phyloP scores from a whole-genome alignment of 2,888 invertebrate genomes.

The Phyto melanocephala region DNA sequence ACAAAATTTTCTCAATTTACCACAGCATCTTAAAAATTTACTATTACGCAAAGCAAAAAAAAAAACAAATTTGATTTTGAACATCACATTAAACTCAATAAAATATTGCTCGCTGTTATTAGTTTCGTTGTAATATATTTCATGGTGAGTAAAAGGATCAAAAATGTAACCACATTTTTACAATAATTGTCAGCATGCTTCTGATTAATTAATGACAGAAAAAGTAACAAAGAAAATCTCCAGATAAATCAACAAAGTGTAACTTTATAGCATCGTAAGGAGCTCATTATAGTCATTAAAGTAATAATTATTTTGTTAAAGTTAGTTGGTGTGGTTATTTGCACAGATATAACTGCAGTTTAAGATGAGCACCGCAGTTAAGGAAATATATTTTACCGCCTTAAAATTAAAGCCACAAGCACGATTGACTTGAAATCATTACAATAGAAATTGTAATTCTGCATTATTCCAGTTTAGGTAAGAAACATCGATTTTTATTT shows the following conservation, averaged over 20 bases:
- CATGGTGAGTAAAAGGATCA: not conserved
- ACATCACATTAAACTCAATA: not conserved
- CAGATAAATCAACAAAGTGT: not conserved
- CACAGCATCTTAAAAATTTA: not conserved
- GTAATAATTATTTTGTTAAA: not conserved
- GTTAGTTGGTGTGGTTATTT: not conserved
- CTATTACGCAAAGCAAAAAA: not conserved
- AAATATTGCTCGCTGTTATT: not conserved
- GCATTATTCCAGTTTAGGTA: slow-evolving; percentile 37
- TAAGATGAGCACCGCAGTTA: slow-evolving; percentile 8
- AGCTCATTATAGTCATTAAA: slow-evolving; percentile 31
- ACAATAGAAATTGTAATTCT: slow-evolving; percentile 34
- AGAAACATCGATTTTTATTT: not conserved
- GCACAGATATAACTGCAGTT: not conserved
- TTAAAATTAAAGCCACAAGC: not conserved
- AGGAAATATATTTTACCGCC: slow-evolving; percentile 11
- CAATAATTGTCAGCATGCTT: not conserved
- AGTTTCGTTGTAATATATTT: not conserved
- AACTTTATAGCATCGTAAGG: not conserved
- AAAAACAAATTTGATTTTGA: not conserved
- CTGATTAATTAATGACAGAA: not conserved
- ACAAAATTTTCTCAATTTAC: not conserved
- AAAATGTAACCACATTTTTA: not conserved
- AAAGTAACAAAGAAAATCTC: not conserved
- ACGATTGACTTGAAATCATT: not conserved